Base-by-base conservation (phyloP, 2,113 vertebrate species). In the Menidia beryllina region DNA sequence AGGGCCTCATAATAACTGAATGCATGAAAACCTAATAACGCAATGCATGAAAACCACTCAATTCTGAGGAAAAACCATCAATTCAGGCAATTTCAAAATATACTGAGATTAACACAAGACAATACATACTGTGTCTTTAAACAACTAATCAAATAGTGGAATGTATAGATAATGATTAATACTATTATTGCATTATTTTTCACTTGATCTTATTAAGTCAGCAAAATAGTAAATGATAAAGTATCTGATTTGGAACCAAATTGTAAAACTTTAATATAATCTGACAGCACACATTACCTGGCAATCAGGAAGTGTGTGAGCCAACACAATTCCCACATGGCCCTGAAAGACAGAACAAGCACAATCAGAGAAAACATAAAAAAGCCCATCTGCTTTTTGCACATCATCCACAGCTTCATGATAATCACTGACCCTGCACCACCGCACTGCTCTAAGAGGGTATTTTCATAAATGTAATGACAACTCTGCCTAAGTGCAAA, bases 261-360 rank as follows among this genome's bases (percentile, higher is more conserved):
- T 8, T 30, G 4, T 8, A 30, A 30, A 5, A 17, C 19, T 5
- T 43, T 43, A 1, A 43, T 43, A 17, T 17, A 0, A 43, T 13
- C 15, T 43, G 41, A 43, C 15, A 43, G 48, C 26, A 48, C 2
- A 30, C 4, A 19, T 82, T 93, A 99, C 98, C 96, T 97, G 95
- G 81, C 97, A 98, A 0, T 88, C 88, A 4, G 97, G 96, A 70
- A 99, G 83, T 41, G 92, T 79, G 71, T 99, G 91, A 65, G 96
- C 96, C 77, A 99, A 93, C 80, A 95, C 96, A 84, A 99, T 98
- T 71, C 97, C 97, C 52, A 99, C 94, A 12, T 99, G 98, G 24
- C 98, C 98, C 97, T 98, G 90, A 34, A 52, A 90, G 85, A 87
- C 10, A 67, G 12, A 5, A 78, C 69, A 65, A 41, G 60, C 48